Conservation (phyloP, 2,113 vertebrate species). For the Diglossa brunneiventris region DNA sequence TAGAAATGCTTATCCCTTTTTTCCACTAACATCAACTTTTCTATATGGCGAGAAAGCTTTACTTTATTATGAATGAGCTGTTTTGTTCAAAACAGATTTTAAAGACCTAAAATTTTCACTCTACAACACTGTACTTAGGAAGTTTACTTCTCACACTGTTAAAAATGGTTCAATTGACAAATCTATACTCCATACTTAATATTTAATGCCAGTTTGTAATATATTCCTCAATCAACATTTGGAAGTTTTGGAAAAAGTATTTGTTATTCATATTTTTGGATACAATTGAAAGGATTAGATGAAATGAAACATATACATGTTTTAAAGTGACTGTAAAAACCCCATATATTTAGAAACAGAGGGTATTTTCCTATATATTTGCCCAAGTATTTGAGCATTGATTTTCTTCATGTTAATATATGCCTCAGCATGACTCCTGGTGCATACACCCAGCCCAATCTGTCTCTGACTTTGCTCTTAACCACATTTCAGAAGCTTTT, state of each 20-base stretch:
- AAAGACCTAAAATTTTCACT: not conserved
- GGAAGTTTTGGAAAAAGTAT: not conserved
- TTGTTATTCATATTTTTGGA: not conserved
- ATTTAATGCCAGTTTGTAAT: not conserved
- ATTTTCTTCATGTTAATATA: not conserved
- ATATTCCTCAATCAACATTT: not conserved
- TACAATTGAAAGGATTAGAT: not conserved
- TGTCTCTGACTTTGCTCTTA: not conserved
- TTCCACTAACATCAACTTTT: not conserved
- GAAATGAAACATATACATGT: not conserved
- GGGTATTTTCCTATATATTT: not conserved
- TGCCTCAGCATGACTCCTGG: not conserved
- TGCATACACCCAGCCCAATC: rapidly evolving
- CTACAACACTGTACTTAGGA: not conserved
- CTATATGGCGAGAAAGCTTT: not conserved
- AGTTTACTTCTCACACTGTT: not conserved
- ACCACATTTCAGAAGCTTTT: not conserved
- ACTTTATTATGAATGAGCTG: not conserved
- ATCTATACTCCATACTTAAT: not conserved
- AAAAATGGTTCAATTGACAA: not conserved
- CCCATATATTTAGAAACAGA: not conserved
- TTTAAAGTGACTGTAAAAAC: not conserved
- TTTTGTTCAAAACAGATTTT: not conserved
- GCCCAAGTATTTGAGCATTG: not conserved
- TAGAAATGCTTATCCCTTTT: not conserved